Percentiles rank a stretch among this genome's conserved stretches.
phyloP scores from a whole-genome alignment of 1,140 invertebrate genomes.

The Drosophila sproati region DNA sequence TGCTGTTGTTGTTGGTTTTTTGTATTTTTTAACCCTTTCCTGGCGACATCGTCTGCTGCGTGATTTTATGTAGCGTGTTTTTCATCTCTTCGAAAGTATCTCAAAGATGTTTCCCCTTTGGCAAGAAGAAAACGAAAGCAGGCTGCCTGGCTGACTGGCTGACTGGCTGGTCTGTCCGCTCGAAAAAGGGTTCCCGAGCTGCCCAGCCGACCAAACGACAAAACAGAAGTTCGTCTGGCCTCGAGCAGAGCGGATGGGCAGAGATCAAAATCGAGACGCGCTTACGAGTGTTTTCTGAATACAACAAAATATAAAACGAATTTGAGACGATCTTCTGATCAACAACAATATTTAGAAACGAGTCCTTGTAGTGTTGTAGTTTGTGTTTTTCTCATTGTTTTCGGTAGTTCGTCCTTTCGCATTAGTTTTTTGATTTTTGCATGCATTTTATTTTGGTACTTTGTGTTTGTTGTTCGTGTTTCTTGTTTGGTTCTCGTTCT shows the following conservation, averaged over 20 bases:
- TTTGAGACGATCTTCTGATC: neutral
- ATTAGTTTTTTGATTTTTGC: conserved; percentile 48
- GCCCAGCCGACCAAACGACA: conserved; percentile 40
- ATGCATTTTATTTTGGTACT: conserved; percentile 62
- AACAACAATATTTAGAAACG: neutral
- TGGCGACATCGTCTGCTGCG: conserved; percentile 44
- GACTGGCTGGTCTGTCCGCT: neutral
- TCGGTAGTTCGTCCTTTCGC: conserved; percentile 32
- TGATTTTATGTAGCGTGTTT: conserved; percentile 66
- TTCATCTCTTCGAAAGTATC: conserved; percentile 51
- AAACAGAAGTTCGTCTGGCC: conserved; percentile 81
- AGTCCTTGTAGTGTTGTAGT: conserved; percentile 37
- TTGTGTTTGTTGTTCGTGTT: conserved; percentile 43
- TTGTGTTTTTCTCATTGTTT: conserved; percentile 9
- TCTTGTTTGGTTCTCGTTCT: conserved; percentile 18
- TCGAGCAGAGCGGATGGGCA: conserved; percentile 77
- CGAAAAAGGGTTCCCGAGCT: conserved; percentile 66
- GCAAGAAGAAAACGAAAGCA: conserved; percentile 64
- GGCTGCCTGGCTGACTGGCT: conserved; percentile 32
- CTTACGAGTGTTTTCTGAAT: conserved; percentile 38
- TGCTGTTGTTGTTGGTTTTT: conserved; percentile 1
- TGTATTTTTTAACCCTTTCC: conserved; percentile 66
- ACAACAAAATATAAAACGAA: neutral
- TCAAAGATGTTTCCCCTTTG: conserved; percentile 57
- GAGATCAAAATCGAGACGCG: conserved; percentile 57